Percentiles rank a stretch among this genome's conserved stretches.
Conservation (phyloP, 2,113 vertebrate species). For the Ovibos moschatus region DNA sequence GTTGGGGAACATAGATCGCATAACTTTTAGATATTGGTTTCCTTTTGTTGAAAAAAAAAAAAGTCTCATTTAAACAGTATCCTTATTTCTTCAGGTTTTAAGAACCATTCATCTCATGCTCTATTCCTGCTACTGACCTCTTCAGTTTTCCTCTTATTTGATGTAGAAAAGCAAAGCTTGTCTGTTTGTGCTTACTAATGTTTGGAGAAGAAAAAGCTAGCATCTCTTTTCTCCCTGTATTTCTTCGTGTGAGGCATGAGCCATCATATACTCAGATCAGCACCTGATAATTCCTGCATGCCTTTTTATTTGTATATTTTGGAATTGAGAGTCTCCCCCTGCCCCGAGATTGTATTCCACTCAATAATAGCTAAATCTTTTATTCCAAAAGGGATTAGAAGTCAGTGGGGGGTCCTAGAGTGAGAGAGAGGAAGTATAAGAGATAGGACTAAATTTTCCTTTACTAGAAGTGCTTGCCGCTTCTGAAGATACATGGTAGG, state of each 20-base stretch:
- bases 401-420: background rate
- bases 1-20: background rate
- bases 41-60: background rate
- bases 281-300: background rate
- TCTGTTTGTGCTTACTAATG: background rate
- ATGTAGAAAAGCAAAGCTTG: background rate
- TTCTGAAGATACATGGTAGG: background rate
- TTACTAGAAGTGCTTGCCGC: background rate
- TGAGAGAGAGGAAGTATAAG: background rate
- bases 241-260: background rate
- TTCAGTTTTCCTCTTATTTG: background rate
- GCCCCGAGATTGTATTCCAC: background rate
- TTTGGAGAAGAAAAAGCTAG: background rate
- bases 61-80: background rate
- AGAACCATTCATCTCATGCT: background rate
- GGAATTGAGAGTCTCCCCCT: background rate
- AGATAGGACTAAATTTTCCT: background rate
- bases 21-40: constrained; percentile 13
- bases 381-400: constrained; percentile 10
- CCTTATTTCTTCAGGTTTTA: background rate
- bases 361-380: constrained; percentile 44
- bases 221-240: background rate
- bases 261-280: background rate
- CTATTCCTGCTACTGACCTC: background rate
- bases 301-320: constrained; percentile 46